Evolutionary conservation across 2,888 invertebrate genomes (phyloP).

Genomic region (Agonopterix heracliana): DNA sequence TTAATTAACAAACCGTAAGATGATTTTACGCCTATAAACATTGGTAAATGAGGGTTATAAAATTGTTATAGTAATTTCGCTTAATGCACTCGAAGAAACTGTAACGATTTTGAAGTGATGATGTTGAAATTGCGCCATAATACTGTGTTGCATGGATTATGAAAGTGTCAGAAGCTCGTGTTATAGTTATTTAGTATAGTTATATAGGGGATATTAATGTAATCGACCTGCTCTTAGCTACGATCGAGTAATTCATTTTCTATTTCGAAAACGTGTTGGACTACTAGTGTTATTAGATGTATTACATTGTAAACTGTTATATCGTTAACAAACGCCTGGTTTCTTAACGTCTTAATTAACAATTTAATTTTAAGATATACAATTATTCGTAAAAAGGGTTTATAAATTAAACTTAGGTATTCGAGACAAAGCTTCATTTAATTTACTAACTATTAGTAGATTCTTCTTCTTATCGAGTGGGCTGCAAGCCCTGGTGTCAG

Average conservation of each 20-base stretch:
- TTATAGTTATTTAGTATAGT: slow-evolving; percentile 28
- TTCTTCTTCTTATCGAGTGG: too few relatives aligned
- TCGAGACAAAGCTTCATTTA: too few relatives aligned
- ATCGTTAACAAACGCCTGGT: too few relatives aligned
- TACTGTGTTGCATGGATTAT: slow-evolving; percentile 24
- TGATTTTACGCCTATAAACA: slow-evolving; percentile 39
- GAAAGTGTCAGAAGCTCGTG: slow-evolving; percentile 34
- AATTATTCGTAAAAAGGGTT: too few relatives aligned
- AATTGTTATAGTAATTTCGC: slow-evolving; percentile 13
- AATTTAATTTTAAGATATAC: too few relatives aligned
- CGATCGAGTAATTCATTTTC: slow-evolving; percentile 3
- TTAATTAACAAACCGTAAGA: slow-evolving; percentile 55
- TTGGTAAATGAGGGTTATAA: slow-evolving; percentile 15
- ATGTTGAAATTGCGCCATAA: slow-evolving; percentile 26
- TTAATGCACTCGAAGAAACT: slow-evolving; percentile 19
- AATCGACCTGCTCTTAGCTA: slow-evolving; percentile 16
- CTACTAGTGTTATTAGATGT: slow-evolving; percentile 1
- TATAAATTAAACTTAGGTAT: too few relatives aligned
- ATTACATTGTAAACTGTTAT: too few relatives aligned
- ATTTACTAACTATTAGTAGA: too few relatives aligned
- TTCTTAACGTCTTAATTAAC: too few relatives aligned
- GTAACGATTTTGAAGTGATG: slow-evolving; percentile 22
- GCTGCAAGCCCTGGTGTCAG: too few relatives aligned
- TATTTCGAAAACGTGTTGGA: slow-evolving; percentile 5
- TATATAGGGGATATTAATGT: slow-evolving; percentile 23